Evolutionary conservation across 2,888 invertebrate species (phyloP).

Genomic region (Bembecia ichneumoniformis): DNA sequence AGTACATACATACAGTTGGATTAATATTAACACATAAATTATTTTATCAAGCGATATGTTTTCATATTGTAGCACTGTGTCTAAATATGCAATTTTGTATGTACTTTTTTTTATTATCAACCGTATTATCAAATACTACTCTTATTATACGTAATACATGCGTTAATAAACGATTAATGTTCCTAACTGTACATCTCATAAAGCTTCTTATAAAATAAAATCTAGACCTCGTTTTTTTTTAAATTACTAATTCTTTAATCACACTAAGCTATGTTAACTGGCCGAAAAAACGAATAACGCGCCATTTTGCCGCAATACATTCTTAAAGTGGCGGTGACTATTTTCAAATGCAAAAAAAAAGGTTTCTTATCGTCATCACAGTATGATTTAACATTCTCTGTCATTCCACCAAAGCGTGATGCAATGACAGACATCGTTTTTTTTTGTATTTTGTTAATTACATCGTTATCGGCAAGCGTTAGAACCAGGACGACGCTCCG

Average conservation of each 20-base stretch:
- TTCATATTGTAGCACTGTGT: slow-evolving; percentile 66
- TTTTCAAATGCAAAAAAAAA: slow-evolving; percentile 33
- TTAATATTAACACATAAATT: slow-evolving; percentile 23
- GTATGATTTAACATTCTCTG: slow-evolving; percentile 36
- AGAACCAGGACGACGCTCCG: slow-evolving; percentile 89
- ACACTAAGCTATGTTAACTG: slow-evolving; percentile 62
- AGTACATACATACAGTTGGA: slow-evolving; percentile 28
- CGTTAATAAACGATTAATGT: slow-evolving; percentile 53
- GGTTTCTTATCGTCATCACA: slow-evolving; percentile 47
- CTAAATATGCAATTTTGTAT: slow-evolving; percentile 42
- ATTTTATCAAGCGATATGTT: slow-evolving; percentile 68
- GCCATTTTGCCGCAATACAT: slow-evolving; percentile 32
- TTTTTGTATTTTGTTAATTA: slow-evolving; percentile 31
- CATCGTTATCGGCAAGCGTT: slow-evolving; percentile 39
- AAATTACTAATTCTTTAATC: slow-evolving; percentile 34
- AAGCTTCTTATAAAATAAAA: slow-evolving; percentile 65
- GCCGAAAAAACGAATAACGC: slow-evolving; percentile 32
- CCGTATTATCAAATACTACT: slow-evolving; percentile 67
- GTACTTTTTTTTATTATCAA: slow-evolving; percentile 37
- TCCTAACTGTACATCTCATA: slow-evolving; percentile 59
- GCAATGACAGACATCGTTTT: slow-evolving; percentile 32
- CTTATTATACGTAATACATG: slow-evolving; percentile 53
- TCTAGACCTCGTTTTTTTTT: slow-evolving; percentile 47
- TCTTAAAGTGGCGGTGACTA: slow-evolving; percentile 42
- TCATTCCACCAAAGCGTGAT: slow-evolving; percentile 25